Evolutionary conservation across 2,113 vertebrate genomes (phyloP), one percentile per base, ranked within the genome.

Genomic region (Hippocampus zosterae): DNA sequence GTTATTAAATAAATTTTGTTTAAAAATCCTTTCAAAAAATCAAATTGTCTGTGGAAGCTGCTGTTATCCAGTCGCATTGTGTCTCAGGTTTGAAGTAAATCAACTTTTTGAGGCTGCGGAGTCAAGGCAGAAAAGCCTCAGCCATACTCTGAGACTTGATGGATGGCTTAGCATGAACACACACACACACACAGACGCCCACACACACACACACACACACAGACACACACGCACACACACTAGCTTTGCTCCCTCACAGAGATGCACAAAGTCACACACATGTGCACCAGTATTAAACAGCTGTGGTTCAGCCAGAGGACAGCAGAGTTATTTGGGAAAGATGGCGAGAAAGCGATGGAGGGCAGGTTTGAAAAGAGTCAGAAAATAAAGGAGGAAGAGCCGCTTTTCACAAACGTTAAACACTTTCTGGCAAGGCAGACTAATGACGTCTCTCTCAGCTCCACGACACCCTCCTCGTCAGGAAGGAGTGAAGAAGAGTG

Each of bases 281-380:
- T 68, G 73, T 19, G 13, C 25, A 21, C 67, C 75, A 73, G 84
- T 75, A 80, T 83, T 78, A 85, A 81, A 85, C 81, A 85, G 64
- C 71, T 66, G 63, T 82, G 79, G 86, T 89, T 88, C 88, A 89
- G 71, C 76, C 69, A 84, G 66, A 72, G 86, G 86, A 88, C 86
- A 89, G 80, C 67, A 66, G 74, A 77, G 70, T 81, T 82, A 67
- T 65, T 74, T 71, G 64, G 65, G 69, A 72, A 70, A 76, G 76
- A 82, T 67, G 52, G 73, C 27, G 50, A 64, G 67, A 65, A 33
- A 52, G 46, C 68, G 62, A 83, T 70, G 66, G 61, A 76, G 71
- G 70, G 52, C 62, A 71, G 77, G 60, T 71, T 56, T 59, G 55
- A 75, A 68, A 60, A 56, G 41, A 80, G 72, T 66, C 69, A 75